phyloP scores from a whole-genome alignment of 2,888 invertebrate genomes.

The Plebejus anna region DNA sequence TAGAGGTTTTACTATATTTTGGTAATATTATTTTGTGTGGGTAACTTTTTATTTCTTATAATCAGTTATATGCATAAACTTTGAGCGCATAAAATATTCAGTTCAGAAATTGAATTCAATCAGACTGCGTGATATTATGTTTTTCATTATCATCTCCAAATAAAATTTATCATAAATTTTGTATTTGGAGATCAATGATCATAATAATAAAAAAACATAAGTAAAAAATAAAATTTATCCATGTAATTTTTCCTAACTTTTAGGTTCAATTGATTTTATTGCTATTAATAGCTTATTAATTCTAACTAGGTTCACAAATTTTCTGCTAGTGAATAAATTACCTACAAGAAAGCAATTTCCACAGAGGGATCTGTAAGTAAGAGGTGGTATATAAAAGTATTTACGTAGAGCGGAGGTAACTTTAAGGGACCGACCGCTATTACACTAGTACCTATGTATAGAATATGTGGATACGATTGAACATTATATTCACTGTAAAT shows the following conservation, averaged over 20 bases:
- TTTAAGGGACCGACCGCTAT: conserved; percentile 59
- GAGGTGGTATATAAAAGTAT: conserved; percentile 33
- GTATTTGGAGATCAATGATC: too few species aligned
- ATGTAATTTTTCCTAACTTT: neutral
- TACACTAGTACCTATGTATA: conserved; percentile 44
- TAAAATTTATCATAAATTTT: too few species aligned
- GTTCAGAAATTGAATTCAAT: too few species aligned
- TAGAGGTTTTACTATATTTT: neutral
- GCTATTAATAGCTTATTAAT: neutral
- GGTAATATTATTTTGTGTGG: neutral
- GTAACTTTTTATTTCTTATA: too few species aligned
- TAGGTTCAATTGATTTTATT: neutral
- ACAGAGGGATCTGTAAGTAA: conserved; percentile 14
- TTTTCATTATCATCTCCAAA: too few species aligned
- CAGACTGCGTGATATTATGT: too few species aligned
- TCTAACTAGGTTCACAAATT: neutral
- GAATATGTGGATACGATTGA: conserved; percentile 43
- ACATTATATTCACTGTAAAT: too few species aligned
- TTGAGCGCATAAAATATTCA: neutral
- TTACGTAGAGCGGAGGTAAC: conserved; percentile 51
- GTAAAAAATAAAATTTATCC: neutral
- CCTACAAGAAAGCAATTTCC: conserved; percentile 8
- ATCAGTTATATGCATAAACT: neutral
- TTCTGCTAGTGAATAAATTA: conserved; percentile 13
- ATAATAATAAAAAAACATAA: too few species aligned